These are phyloP conservation scores for Dorcus hopei DNA, from an alignment of 2,888 invertebrate genomes.

Conservation along the genomic window DNA sequence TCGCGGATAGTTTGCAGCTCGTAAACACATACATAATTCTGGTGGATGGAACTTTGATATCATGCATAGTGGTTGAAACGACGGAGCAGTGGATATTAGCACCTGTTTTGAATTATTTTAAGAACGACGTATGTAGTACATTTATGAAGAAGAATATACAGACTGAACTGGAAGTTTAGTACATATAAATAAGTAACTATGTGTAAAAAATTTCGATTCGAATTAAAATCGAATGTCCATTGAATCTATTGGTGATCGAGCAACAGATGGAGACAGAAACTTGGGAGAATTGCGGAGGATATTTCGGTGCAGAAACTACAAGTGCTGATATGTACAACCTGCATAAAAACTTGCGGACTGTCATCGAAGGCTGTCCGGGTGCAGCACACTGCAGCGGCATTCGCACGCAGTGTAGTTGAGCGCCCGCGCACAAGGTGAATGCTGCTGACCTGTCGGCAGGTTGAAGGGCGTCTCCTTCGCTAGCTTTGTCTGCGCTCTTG, in stretches of 20 bases:
- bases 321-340: background rate
- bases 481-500: background rate
- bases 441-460: conserved; percentile 47
- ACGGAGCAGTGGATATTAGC: background rate
- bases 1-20: background rate
- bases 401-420: conserved; percentile 42
- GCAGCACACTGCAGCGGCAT: conserved; percentile 25
- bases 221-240: too few relatives aligned
- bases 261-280: too few relatives aligned
- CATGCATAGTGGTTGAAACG: background rate
- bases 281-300: too few relatives aligned
- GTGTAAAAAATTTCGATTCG: too few relatives aligned
- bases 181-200: too few relatives aligned
- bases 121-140: too few relatives aligned
- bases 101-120: background rate
- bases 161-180: too few relatives aligned
- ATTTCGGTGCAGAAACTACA: too few relatives aligned
- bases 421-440: conserved; percentile 47
- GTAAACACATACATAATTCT: background rate
- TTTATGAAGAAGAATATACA: too few relatives aligned
- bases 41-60: background rate
- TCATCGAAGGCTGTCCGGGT: conserved; percentile 30
- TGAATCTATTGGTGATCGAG: too few relatives aligned
- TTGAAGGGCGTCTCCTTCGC: conserved; percentile 42
- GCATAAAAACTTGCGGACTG: conserved; percentile 18